These are phyloP conservation scores for Plestiodon gilberti DNA, from an alignment of 2,113 vertebrate genomes.

Conservation along the genomic window DNA sequence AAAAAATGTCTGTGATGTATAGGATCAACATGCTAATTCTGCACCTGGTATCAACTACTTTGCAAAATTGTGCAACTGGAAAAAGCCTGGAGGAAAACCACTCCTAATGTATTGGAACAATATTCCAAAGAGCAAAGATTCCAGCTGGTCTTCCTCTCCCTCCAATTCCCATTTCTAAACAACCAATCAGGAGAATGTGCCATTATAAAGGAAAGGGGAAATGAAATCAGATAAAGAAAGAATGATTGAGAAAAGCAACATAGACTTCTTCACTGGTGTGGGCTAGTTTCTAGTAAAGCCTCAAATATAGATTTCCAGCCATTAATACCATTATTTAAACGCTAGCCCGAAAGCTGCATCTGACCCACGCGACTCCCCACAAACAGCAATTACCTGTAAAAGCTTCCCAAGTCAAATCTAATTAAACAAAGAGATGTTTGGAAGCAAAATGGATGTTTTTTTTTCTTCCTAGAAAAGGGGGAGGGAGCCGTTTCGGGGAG, in stretches of 20 bases:
- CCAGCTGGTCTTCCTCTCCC: background rate
- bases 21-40: background rate
- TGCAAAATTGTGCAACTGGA: background rate
- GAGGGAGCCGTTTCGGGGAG: background rate
- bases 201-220: background rate
- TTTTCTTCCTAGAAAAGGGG: slow-evolving; percentile 26
- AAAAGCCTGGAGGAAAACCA: background rate
- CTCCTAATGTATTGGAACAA: background rate
- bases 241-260: background rate
- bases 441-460: background rate
- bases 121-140: accelerated
- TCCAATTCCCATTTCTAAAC: slow-evolving; percentile 22
- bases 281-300: slow-evolving; percentile 6
- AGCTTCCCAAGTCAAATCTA: slow-evolving; percentile 55
- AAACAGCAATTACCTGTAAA: slow-evolving; percentile 60
- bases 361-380: slow-evolving; percentile 42
- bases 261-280: background rate
- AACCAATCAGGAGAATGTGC: slow-evolving; percentile 2
- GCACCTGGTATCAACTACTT: background rate
- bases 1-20: background rate
- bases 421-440: slow-evolving; percentile 50
- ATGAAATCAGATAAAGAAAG: slow-evolving; percentile 24
- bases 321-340: slow-evolving; percentile 56
- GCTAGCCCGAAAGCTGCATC: slow-evolving; percentile 7
- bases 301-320: slow-evolving; percentile 42